Percentiles rank a stretch among this genome's conserved stretches.
Evolutionary conservation across 1,140 invertebrate genomes (phyloP).

Genomic region (Periplaneta americana): DNA sequence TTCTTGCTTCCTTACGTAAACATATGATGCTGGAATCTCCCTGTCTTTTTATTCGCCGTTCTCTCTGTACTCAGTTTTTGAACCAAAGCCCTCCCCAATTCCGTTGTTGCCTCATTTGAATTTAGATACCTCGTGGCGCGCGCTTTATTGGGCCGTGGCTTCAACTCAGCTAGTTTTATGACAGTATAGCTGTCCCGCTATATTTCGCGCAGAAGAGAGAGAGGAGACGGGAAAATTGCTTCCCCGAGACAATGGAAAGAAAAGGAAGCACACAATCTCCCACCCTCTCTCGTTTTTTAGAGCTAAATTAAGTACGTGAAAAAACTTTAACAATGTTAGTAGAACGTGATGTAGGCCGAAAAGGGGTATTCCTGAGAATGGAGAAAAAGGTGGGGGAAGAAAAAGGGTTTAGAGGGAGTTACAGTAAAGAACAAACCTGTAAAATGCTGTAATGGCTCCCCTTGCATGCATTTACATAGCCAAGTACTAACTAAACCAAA

Average conservation of each 20-base stretch:
- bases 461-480: neutral
- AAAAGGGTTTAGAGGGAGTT: no score
- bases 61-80: neutral
- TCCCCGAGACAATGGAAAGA: neutral
- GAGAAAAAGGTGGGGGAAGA: neutral
- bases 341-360: neutral
- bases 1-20: no score
- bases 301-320: neutral
- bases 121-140: neutral
- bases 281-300: neutral
- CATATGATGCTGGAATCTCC: neutral
- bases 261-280: neutral
- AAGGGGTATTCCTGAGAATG: neutral
- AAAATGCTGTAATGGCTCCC: neutral
- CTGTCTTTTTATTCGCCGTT: neutral
- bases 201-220: neutral
- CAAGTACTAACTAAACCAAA: neutral
- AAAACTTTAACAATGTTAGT: neutral
- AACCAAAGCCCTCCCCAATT: neutral
- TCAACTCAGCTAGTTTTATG: neutral
- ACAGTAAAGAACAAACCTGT: neutral
- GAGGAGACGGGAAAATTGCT: neutral
- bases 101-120: neutral
- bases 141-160: neutral
- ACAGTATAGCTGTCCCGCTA: neutral